Percentiles rank a stretch among this genome's conserved stretches.
Evolutionary conservation across 2,113 vertebrate species (phyloP).

Genomic region (Galbula dea): DNA sequence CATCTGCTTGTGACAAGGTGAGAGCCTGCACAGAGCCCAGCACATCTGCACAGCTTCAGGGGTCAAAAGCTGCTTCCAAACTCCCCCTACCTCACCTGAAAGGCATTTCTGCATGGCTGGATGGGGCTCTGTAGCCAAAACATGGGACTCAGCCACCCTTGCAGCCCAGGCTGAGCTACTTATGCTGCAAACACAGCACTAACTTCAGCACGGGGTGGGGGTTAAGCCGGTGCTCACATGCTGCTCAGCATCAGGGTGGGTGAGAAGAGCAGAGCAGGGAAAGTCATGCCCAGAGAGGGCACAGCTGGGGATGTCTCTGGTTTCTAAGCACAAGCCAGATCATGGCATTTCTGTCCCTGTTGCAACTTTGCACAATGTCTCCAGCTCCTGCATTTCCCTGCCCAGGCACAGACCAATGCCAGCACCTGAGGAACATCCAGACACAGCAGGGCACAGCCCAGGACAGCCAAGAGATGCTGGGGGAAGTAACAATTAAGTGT

Average conservation of each 20-base stretch:
- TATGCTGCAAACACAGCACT: neutral
- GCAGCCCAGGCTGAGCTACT: neutral
- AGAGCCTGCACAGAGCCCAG: neutral
- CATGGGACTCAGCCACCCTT: neutral
- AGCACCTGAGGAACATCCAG: no score
- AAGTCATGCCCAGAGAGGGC: neutral
- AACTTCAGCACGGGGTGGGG: neutral
- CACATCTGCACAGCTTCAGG: neutral
- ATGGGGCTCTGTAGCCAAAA: neutral
- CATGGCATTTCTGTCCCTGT: neutral
- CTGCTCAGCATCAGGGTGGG: neutral
- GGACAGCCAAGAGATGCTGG: neutral
- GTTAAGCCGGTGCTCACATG: neutral
- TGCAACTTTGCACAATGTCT: neutral
- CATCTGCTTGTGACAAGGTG: no score
- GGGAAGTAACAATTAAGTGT: neutral
- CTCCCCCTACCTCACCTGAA: neutral
- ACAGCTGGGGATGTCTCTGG: accelerated
- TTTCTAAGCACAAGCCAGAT: neutral
- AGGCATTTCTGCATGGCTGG: neutral
- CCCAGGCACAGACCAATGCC: no score
- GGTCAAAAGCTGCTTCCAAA: neutral
- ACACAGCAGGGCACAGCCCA: accelerated
- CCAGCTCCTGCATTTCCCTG: neutral
- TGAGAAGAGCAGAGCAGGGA: neutral